Base-by-base conservation (phyloP, 2,113 vertebrate species). In the Charadrius vociferus region DNA sequence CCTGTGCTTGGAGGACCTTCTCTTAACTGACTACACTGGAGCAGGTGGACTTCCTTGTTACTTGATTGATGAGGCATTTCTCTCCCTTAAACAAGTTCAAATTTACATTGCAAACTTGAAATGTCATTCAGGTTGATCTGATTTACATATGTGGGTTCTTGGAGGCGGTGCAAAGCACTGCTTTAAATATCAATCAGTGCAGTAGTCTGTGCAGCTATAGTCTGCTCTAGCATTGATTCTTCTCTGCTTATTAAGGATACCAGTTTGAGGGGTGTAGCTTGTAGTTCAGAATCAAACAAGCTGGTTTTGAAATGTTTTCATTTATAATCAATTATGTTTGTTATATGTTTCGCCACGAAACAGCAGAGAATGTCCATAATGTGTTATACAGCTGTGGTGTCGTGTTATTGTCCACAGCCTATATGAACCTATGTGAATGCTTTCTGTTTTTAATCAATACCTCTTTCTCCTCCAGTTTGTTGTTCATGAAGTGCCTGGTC, bases 401-500 rank as follows among this genome's bases (percentile, higher is more conserved):
- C 34, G 1, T 36, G 30, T 36, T 78, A 49, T 61, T 73, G 37
- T 87, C 47, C 27, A 61, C 47, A 75, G 24, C 21, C 15, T 85
- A 5, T 86, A 56, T 27, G 43, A 73, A 14, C 30, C 7, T 32
- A 6, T 32, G 37, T 52, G 30, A 88, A 47, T 77, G 27, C 43
- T 74, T 73, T 58, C 83, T 53, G 37, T 63, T 85, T 78, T 91
- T 78, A 79, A 94, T 72, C 36, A 55, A 19, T 81, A 49, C 32
- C 13, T 55, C 14, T 79, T 81, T 94, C 34, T 95, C 27, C 30
- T 83, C 36, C 94, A 99, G 99, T 99, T 99, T 98, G 98, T 99
- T 67, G 98, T 99, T 81, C 99, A 99, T 63, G 99, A 99, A 95
- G 98, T 99, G 8, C 99, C 99, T 13, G 99, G 99, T 30, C 99